Percentiles rank a stretch among this genome's conserved stretches.
phyloP scores from a whole-genome alignment of 2,888 invertebrate genomes.

The Tineola bisselliella region DNA sequence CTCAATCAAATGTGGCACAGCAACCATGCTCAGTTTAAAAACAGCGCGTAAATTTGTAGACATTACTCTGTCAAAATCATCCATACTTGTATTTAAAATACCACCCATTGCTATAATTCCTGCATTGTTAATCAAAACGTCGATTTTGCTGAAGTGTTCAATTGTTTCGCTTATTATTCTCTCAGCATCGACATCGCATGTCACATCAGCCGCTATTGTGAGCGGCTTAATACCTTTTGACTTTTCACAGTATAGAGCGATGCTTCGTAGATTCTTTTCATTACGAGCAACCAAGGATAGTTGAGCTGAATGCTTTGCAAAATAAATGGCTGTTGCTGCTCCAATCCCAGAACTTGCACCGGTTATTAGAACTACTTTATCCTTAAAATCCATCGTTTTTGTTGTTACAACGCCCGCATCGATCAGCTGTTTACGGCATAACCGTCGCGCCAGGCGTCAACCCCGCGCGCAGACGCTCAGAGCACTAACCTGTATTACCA shows the following conservation, averaged over 20 bases:
- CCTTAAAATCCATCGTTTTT: conserved; percentile 63
- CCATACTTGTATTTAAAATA: conserved; percentile 82
- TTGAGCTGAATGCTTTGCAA: conserved; percentile 72
- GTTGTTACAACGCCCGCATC: not conserved
- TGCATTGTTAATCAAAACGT: conserved; percentile 87
- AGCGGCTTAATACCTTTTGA: conserved; percentile 67
- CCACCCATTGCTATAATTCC: conserved; percentile 81
- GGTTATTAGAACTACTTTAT: conserved; percentile 72
- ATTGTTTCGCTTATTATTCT: conserved; percentile 75
- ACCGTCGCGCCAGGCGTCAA: not conserved
- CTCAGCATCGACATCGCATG: conserved; percentile 73
- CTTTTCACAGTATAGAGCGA: conserved; percentile 60
- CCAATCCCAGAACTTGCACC: conserved; percentile 83
- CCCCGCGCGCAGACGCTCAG: not conserved
- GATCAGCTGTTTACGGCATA: not conserved
- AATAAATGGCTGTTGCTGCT: conserved; percentile 73
- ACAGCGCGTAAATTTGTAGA: conserved; percentile 84
- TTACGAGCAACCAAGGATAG: conserved; percentile 70
- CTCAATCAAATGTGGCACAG: conserved; percentile 81
- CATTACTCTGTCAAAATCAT: conserved; percentile 87
- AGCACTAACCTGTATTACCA: conserved; percentile 4
- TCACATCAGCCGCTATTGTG: conserved; percentile 71
- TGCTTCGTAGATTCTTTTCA: conserved; percentile 41
- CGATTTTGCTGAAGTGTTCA: conserved; percentile 73
- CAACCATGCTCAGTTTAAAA: conserved; percentile 83